These are phyloP conservation scores for Nowickia ferox DNA, from an alignment of 2,888 invertebrate species.

Conservation along the genomic window DNA sequence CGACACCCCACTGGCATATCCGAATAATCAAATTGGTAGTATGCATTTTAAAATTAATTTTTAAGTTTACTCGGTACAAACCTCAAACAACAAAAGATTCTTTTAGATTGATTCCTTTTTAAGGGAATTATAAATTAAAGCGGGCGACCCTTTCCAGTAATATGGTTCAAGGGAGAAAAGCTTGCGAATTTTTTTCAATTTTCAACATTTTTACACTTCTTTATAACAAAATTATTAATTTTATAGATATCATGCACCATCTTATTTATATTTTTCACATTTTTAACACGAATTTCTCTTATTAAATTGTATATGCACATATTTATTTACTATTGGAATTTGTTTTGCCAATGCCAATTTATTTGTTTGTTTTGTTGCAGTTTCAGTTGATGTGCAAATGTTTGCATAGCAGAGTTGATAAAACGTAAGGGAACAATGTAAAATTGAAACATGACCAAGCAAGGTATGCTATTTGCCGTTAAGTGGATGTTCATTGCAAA, in stretches of 20 bases:
- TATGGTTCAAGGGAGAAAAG: background rate
- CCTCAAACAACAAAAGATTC: too few relatives aligned
- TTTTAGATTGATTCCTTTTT: background rate
- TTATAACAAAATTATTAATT: background rate
- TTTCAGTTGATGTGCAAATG: slow-evolving; percentile 21
- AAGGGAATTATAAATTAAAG: background rate
- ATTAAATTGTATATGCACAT: background rate
- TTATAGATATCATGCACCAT: background rate
- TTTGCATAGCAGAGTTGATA: slow-evolving; percentile 8
- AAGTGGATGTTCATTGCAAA: slow-evolving; percentile 75
- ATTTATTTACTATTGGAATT: slow-evolving; percentile 21
- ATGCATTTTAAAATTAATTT: too few relatives aligned
- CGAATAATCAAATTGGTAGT: too few relatives aligned
- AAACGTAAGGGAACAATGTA: background rate
- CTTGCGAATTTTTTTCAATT: background rate
- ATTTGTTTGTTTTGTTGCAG: slow-evolving; percentile 52
- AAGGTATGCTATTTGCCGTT: background rate
- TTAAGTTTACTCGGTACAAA: too few relatives aligned
- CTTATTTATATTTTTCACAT: background rate
- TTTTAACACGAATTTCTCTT: background rate
- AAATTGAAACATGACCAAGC: slow-evolving; percentile 2
- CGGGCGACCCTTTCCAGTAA: background rate
- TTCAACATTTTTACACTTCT: background rate
- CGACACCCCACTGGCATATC: too few relatives aligned
- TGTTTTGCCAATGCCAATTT: background rate